These are phyloP conservation scores for Allolobophora icterica DNA, from an alignment of 2,888 invertebrate genomes.

Conservation along the genomic window DNA sequence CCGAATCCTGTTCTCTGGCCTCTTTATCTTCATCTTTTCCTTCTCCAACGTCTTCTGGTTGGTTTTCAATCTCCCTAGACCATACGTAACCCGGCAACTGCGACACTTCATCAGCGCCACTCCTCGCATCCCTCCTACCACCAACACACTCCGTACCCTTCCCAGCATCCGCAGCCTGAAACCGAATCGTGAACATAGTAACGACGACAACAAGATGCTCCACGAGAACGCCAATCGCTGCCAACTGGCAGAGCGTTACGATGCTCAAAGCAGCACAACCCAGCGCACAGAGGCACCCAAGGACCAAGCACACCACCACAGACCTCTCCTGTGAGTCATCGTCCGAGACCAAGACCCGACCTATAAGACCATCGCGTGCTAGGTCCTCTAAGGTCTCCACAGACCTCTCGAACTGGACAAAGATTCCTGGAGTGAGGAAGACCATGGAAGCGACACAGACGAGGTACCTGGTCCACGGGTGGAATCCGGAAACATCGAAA, in stretches of 20 bases:
- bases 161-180: not conserved
- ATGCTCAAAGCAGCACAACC: not conserved
- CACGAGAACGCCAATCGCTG: not conserved
- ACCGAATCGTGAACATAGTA: not conserved
- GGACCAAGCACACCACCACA: not conserved
- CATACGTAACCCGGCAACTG: not conserved
- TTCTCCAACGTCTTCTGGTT: not conserved
- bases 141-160: not conserved
- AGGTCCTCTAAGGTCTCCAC: not conserved
- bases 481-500: not conserved
- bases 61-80: not conserved
- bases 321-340: not conserved
- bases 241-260: not conserved
- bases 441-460: not conserved
- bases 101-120: not conserved
- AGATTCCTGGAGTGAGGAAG: not conserved
- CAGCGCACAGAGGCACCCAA: not conserved
- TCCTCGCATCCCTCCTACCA: not conserved
- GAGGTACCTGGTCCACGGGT: not conserved
- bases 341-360: not conserved
- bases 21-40: not conserved
- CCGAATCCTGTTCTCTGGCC: not conserved
- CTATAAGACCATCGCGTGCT: not conserved
- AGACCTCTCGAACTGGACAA: not conserved
- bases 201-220: not conserved